A percentile compares a stretch with the other conserved stretches of the same genome.
phyloP scores from a whole-genome alignment of 2,888 invertebrate genomes.

The Coleophora flavipennella region DNA sequence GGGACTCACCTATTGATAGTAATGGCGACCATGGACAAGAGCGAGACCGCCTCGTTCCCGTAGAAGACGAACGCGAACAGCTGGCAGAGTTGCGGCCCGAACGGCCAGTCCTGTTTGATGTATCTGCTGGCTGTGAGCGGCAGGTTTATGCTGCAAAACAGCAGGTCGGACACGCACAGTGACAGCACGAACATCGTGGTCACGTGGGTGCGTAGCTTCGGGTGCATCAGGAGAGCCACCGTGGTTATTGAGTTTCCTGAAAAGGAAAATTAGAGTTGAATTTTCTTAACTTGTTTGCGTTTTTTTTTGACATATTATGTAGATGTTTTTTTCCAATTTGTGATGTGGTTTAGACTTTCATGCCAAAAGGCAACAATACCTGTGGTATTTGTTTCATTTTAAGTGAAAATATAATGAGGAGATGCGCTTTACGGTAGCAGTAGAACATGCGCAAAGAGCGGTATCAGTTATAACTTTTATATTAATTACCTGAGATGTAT shows the following conservation, averaged over 20 bases:
- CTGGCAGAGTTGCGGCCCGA: slow-evolving; percentile 83
- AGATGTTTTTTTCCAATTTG: too few relatives aligned
- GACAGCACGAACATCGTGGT: slow-evolving; percentile 92
- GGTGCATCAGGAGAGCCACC: slow-evolving; percentile 82
- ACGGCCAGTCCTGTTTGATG: slow-evolving; percentile 85
- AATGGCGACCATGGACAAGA: slow-evolving; percentile 91
- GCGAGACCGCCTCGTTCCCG: slow-evolving; percentile 89
- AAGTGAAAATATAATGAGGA: too few relatives aligned
- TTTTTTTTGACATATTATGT: too few relatives aligned
- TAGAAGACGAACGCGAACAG: slow-evolving; percentile 92
- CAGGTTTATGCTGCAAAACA: slow-evolving; percentile 88
- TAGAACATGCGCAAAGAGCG: too few relatives aligned
- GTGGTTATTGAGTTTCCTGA: slow-evolving; percentile 88
- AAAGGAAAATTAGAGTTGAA: too few relatives aligned
- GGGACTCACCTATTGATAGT: slow-evolving; percentile 88
- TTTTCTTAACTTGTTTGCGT: too few relatives aligned
- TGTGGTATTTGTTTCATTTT: too few relatives aligned
- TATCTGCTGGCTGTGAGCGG: slow-evolving; percentile 88
- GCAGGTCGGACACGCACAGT: slow-evolving; percentile 86
- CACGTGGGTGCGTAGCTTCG: slow-evolving; percentile 85
- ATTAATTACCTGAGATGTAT: too few relatives aligned
- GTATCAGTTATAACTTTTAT: too few relatives aligned
- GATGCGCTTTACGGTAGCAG: too few relatives aligned
- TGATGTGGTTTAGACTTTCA: too few relatives aligned
- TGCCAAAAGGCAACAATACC: too few relatives aligned